phyloP scores from a whole-genome alignment of 2,888 invertebrate genomes.

The Acrobasis consociella region DNA sequence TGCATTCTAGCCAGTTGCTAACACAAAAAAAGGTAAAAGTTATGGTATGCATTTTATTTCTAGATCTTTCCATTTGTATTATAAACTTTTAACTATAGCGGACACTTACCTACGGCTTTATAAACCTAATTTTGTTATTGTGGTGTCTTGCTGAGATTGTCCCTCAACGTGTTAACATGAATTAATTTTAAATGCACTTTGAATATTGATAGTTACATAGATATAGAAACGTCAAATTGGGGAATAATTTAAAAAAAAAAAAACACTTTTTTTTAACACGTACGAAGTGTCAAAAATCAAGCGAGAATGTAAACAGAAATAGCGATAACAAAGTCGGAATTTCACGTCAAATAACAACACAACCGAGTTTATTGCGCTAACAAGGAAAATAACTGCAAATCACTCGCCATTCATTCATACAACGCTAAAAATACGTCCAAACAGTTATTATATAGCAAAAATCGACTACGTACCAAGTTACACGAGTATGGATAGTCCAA shows the following conservation, averaged over 20 bases:
- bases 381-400: background rate
- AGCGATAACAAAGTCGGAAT: conserved; percentile 12
- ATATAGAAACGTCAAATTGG: too few species aligned
- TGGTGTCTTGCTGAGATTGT: too few species aligned
- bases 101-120: background rate
- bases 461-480: conserved; percentile 18
- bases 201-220: too few species aligned
- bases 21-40: too few species aligned
- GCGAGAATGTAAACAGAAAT: conserved; percentile 10
- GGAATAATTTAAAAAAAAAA: background rate
- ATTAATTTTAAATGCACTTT: too few species aligned
- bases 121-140: too few species aligned
- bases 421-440: conserved; percentile 18
- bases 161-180: too few species aligned
- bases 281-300: background rate
- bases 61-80: conserved; percentile 9
- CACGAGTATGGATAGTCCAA: conserved; percentile 11
- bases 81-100: background rate
- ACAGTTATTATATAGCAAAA: conserved; percentile 17
- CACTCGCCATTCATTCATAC: conserved; percentile 7
- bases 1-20: too few species aligned
- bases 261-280: background rate
- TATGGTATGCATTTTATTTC: background rate
- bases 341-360: conserved; percentile 1
- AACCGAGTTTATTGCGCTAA: conserved; percentile 4